Conservation (phyloP, 2,888 invertebrate species). For the Caenorhabditis japonica region DNA sequence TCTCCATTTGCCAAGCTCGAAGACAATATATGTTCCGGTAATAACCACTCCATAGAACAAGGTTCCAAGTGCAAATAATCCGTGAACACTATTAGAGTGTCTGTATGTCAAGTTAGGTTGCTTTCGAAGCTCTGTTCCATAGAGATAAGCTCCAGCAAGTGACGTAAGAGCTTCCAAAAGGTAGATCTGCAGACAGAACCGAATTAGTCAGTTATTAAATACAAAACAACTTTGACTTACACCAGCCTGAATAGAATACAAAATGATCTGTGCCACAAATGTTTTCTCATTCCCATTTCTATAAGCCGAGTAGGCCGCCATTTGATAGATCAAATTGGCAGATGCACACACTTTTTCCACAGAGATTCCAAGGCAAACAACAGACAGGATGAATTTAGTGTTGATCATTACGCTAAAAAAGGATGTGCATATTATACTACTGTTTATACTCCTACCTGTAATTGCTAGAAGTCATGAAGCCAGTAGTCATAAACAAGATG, state of each 20-base stretch:
- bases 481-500: slow-evolving; percentile 70
- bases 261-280: slow-evolving; percentile 71
- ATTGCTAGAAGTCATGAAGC: slow-evolving; percentile 68
- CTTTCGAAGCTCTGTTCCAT: slow-evolving; percentile 61
- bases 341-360: slow-evolving; percentile 73
- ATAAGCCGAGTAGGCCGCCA: slow-evolving; percentile 65
- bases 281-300: slow-evolving; percentile 58
- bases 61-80: slow-evolving; percentile 71
- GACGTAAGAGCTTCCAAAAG: slow-evolving; percentile 65
- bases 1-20: slow-evolving; percentile 76
- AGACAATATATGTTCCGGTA: slow-evolving; percentile 75
- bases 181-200: slow-evolving; percentile 52
- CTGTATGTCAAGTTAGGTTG: slow-evolving; percentile 60
- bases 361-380: slow-evolving; percentile 67
- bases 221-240: slow-evolving; percentile 30
- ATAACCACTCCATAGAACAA: slow-evolving; percentile 74
- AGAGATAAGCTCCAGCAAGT: slow-evolving; percentile 62
- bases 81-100: slow-evolving; percentile 62
- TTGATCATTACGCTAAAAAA: slow-evolving; percentile 66
- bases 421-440: too few species aligned
- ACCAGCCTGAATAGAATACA: slow-evolving; percentile 69
- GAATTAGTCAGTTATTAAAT: neutral
- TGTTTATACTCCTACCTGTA: slow-evolving; percentile 59
- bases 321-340: slow-evolving; percentile 75
- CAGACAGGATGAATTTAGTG: slow-evolving; percentile 69